phyloP scores from a whole-genome alignment of 2,113 vertebrate species.

The Sceloporus undulatus region DNA sequence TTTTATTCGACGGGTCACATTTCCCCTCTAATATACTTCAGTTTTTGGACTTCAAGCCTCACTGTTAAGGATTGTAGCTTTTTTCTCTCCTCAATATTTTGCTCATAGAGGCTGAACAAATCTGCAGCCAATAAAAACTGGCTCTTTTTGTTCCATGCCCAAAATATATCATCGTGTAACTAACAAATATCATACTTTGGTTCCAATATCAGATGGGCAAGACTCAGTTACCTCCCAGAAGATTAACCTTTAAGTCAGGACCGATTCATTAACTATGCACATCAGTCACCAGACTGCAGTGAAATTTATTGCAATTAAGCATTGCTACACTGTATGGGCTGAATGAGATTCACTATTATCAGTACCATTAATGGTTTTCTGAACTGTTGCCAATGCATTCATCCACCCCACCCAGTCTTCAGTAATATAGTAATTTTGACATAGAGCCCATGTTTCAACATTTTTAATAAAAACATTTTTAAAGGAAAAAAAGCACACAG shows the following conservation, averaged over 20 bases:
- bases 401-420: conserved; percentile 82
- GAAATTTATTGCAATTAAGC: conserved; percentile 82
- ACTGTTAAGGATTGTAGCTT: conserved; percentile 72
- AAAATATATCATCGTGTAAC: conserved; percentile 85
- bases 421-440: conserved; percentile 89
- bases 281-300: conserved; percentile 74
- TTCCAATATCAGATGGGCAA: conserved; percentile 83
- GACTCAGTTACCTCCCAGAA: conserved; percentile 79
- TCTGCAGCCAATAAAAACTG: conserved; percentile 82
- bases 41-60: conserved; percentile 78
- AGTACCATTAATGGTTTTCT: conserved; percentile 81
- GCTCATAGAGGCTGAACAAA: conserved; percentile 78
- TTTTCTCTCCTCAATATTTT: conserved; percentile 74
- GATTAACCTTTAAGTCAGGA: conserved; percentile 82
- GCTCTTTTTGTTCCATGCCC: conserved; percentile 79
- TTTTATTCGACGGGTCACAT: conserved; percentile 73
- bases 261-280: conserved; percentile 80
- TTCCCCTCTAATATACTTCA: conserved; percentile 76
- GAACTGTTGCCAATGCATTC: conserved; percentile 79
- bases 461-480: conserved; percentile 89
- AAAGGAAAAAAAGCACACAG: conserved; percentile 76
- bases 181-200: conserved; percentile 83
- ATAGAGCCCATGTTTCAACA: conserved; percentile 83
- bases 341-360: conserved; percentile 81
- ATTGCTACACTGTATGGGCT: conserved; percentile 70